These are phyloP conservation scores for Melanostoma mellinum DNA, from an alignment of 2,888 invertebrate species.

Conservation along the genomic window DNA sequence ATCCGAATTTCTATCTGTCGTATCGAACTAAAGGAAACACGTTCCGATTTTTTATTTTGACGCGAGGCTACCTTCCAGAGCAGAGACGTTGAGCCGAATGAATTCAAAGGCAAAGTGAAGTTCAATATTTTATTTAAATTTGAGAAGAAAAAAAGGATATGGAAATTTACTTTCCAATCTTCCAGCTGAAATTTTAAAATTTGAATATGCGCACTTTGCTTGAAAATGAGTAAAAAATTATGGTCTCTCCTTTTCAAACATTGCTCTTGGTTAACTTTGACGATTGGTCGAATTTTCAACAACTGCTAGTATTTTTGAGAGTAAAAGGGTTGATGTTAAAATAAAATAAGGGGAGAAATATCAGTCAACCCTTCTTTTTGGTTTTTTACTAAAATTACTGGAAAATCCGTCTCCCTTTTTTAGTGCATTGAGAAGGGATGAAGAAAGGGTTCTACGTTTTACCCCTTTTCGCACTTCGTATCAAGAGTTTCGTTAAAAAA, in stretches of 20 bases:
- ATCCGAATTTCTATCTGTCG: no score
- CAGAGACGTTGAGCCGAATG: conserved; percentile 47
- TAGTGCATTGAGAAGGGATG: not conserved
- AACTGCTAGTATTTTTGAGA: not conserved
- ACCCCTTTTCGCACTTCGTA: conserved; percentile 22
- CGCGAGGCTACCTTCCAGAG: conserved; percentile 45
- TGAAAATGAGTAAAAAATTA: not conserved
- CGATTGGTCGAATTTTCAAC: conserved; percentile 9
- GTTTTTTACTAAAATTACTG: not conserved
- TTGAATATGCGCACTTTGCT: conserved; percentile 68
- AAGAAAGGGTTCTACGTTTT: not conserved
- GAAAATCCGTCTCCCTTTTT: not conserved
- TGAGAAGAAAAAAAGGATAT: conserved; percentile 13
- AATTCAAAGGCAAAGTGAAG: not conserved
- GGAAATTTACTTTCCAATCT: conserved; percentile 49
- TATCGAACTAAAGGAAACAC: no score
- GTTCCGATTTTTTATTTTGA: not conserved
- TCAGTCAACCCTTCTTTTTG: conserved; percentile 5
- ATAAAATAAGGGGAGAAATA: not conserved
- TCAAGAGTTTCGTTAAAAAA: conserved; percentile 28
- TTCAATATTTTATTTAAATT: conserved; percentile 54
- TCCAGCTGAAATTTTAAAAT: conserved; percentile 67
- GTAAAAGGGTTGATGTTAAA: conserved; percentile 11
- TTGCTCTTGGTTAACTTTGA: not conserved
- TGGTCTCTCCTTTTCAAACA: not conserved